phyloP scores from a whole-genome alignment of 2,888 invertebrate species.

The Marasmarcha lunaedactyla region DNA sequence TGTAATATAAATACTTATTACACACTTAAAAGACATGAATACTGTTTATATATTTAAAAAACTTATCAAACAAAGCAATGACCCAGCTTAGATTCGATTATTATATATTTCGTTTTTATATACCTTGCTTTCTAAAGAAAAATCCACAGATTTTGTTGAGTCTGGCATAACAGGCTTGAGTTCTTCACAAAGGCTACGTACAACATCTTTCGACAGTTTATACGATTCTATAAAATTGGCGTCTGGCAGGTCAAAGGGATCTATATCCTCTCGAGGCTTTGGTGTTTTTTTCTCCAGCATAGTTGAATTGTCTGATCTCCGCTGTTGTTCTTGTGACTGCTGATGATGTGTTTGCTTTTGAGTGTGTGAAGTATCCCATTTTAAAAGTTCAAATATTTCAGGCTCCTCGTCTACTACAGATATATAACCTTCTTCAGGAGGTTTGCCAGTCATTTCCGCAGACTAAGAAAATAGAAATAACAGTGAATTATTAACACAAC shows the following conservation, averaged over 20 bases:
- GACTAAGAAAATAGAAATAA: too few relatives aligned
- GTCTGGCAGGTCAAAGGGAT: conserved; percentile 51
- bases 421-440: conserved; percentile 56
- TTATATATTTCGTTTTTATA: too few relatives aligned
- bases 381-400: conserved; percentile 54
- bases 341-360: conserved; percentile 39
- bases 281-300: conserved; percentile 38
- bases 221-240: conserved; percentile 46
- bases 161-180: conserved; percentile 54
- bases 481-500: too few relatives aligned
- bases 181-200: conserved; percentile 43
- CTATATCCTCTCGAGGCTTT: conserved; percentile 27
- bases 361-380: conserved; percentile 54
- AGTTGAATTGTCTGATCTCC: conserved; percentile 22
- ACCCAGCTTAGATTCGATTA: too few relatives aligned
- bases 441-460: conserved; percentile 60
- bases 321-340: conserved; percentile 13
- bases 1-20: conserved; percentile 18
- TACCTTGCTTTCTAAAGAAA: conserved; percentile 56
- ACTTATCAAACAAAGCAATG: too few relatives aligned
- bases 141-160: conserved; percentile 49
- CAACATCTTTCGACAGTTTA: conserved; percentile 48
- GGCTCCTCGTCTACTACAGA: conserved; percentile 60
- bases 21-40: background rate
- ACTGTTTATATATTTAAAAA: too few relatives aligned